phyloP scores from a whole-genome alignment of 2,888 invertebrate genomes.

The Scaptomyza tumidula region DNA sequence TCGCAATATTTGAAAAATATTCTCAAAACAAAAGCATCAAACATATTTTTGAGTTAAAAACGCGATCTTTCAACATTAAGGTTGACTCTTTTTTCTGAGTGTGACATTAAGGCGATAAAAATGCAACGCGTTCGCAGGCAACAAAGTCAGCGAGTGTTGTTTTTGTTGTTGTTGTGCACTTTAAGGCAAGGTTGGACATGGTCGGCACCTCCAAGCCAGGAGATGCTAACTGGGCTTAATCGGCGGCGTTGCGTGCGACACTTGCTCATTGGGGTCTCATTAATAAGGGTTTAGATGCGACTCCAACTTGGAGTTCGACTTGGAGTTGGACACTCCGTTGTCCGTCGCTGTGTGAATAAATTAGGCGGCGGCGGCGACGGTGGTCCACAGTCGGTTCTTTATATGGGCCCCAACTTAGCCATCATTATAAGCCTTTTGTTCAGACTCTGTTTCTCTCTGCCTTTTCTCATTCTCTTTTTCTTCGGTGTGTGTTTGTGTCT shows the following conservation, averaged over 20 bases:
- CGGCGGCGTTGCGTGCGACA: conserved; percentile 76
- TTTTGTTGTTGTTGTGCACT: conserved; percentile 48
- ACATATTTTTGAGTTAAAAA: too few relatives aligned
- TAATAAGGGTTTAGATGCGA: conserved; percentile 74
- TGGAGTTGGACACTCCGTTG: conserved; percentile 41
- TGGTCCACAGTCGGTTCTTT: conserved; percentile 52
- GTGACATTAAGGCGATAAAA: conserved; percentile 3
- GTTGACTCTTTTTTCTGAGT: neutral
- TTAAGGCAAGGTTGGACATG: conserved; percentile 53
- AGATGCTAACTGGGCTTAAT: conserved; percentile 78
- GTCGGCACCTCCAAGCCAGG: conserved; percentile 56
- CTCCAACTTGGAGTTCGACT: conserved; percentile 28
- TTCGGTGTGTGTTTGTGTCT: conserved; percentile 43
- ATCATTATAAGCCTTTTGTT: conserved; percentile 71
- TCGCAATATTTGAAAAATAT: too few relatives aligned
- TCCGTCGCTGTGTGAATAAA: conserved; percentile 70
- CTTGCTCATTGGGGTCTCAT: conserved; percentile 66
- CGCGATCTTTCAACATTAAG: neutral
- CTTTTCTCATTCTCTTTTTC: conserved; percentile 30
- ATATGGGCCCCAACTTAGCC: conserved; percentile 32
- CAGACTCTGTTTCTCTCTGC: conserved; percentile 16
- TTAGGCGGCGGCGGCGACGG: conserved; percentile 73
- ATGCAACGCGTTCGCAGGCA: neutral
- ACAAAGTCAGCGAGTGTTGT: neutral
- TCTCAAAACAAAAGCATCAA: too few relatives aligned